Conservation (phyloP, 2,888 invertebrate species). For the Nowickia ferox region DNA sequence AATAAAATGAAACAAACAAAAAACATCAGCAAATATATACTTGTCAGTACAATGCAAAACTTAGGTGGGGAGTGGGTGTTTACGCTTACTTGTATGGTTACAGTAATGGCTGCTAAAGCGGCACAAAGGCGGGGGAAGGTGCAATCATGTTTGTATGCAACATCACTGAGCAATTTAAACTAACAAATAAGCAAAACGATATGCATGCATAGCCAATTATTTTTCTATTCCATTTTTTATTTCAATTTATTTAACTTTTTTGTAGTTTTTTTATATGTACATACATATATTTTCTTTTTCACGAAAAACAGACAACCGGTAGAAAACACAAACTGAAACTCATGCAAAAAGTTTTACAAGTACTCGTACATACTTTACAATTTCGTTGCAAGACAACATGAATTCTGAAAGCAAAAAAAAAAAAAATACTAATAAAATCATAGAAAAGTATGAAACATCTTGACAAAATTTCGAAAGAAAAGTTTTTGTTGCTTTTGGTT, state of each 20-base stretch:
- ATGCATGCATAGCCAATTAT: conserved; percentile 69
- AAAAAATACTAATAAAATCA: conserved; percentile 28
- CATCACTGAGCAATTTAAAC: conserved; percentile 59
- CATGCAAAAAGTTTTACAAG: conserved; percentile 41
- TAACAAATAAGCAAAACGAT: conserved; percentile 66
- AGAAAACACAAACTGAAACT: conserved; percentile 39
- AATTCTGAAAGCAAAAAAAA: background rate
- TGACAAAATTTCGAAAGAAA: conserved; percentile 2
- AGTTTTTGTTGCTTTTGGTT: background rate
- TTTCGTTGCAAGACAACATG: conserved; percentile 30
- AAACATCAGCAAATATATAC: conserved; percentile 1
- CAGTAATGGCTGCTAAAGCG: background rate
- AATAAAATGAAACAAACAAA: background rate
- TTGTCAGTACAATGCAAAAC: conserved; percentile 34
- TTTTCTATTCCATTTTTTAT: conserved; percentile 43
- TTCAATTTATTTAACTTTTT: conserved; percentile 38
- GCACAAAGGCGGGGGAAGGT: conserved; percentile 8
- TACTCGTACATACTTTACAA: conserved; percentile 48
- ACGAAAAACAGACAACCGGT: conserved; percentile 5
- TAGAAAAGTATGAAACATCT: background rate
- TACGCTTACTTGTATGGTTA: conserved; percentile 10
- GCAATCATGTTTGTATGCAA: conserved; percentile 24
- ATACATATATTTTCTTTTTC: background rate
- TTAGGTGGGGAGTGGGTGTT: conserved; percentile 42
- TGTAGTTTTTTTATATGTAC: background rate